Evolutionary conservation across 2,113 vertebrate species (phyloP).

Genomic region (Rhizomys pruinosus): DNA sequence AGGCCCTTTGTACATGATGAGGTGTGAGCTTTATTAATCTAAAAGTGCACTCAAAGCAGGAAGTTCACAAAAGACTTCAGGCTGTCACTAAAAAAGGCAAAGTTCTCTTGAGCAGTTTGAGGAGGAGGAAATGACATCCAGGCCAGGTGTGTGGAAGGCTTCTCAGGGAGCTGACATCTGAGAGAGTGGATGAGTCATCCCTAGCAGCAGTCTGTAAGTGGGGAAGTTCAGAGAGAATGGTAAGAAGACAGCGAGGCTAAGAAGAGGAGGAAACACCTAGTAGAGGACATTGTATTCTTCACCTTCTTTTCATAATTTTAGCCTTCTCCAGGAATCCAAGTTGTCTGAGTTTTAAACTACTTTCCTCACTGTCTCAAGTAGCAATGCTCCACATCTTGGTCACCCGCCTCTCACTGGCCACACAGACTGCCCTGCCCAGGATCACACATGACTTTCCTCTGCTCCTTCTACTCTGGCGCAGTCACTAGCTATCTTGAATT

Average conservation of each 20-base stretch:
- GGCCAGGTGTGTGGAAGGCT: background rate
- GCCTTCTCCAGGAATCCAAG: no score
- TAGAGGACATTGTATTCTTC: no score
- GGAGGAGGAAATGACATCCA: background rate
- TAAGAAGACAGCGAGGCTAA: background rate
- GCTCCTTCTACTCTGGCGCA: accelerated
- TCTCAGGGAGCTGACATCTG: no score
- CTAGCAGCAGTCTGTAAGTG: no score
- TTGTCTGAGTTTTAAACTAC: background rate
- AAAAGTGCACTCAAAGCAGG: no score
- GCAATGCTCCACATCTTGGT: background rate
- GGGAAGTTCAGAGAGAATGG: background rate
- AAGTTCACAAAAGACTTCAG: no score
- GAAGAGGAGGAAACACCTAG: no score
- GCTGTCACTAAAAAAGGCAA: background rate
- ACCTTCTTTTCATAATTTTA: no score
- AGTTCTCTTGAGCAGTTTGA: background rate
- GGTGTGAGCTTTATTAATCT: no score
- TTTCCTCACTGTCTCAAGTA: background rate
- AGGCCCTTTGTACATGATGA: no score
- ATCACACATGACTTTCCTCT: background rate
- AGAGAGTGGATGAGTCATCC: background rate
- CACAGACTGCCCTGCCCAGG: accelerated
- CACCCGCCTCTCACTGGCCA: background rate
- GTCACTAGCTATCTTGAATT: background rate